A percentile compares a stretch with the other conserved stretches of the same genome.
Evolutionary conservation across 2,113 vertebrate genomes (phyloP).

Genomic region (Corynorhinus townsendii): DNA sequence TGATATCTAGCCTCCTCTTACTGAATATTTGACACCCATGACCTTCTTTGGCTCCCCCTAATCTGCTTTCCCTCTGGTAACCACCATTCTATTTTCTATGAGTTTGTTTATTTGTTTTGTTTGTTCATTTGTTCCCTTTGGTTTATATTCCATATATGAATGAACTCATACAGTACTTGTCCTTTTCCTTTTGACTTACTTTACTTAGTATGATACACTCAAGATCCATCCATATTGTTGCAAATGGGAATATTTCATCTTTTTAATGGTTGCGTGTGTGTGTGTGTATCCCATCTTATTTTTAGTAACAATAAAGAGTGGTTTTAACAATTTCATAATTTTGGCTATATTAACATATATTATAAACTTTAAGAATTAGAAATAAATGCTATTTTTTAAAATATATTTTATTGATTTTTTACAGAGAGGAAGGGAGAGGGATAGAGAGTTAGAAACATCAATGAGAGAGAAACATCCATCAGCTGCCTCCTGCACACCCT

Average conservation of each 20-base stretch:
- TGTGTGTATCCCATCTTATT: not conserved
- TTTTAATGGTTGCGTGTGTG: not conserved
- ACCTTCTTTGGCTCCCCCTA: not conserved
- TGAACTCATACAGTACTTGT: too few relatives aligned
- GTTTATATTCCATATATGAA: not conserved
- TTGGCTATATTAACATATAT: conserved; percentile 61
- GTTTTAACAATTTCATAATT: conserved; percentile 63
- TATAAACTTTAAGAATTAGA: conserved; percentile 63
- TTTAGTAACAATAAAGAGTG: conserved; percentile 66
- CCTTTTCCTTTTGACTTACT: too few relatives aligned
- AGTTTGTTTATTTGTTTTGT: not conserved
- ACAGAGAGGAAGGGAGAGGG: too few relatives aligned
- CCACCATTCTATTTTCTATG: not conserved
- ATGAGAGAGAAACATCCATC: too few relatives aligned
- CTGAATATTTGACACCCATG: not conserved
- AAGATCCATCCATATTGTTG: too few relatives aligned
- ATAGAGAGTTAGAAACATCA: too few relatives aligned
- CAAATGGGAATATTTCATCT: too few relatives aligned
- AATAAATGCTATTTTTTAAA: not conserved
- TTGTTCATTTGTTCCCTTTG: not conserved
- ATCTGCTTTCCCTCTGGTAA: not conserved
- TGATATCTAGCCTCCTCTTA: not conserved
- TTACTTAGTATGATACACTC: too few relatives aligned
- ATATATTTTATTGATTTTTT: too few relatives aligned
- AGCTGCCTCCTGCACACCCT: too few relatives aligned